Conservation (phyloP, 2,888 invertebrate genomes). For the Diarsia dahlii region DNA sequence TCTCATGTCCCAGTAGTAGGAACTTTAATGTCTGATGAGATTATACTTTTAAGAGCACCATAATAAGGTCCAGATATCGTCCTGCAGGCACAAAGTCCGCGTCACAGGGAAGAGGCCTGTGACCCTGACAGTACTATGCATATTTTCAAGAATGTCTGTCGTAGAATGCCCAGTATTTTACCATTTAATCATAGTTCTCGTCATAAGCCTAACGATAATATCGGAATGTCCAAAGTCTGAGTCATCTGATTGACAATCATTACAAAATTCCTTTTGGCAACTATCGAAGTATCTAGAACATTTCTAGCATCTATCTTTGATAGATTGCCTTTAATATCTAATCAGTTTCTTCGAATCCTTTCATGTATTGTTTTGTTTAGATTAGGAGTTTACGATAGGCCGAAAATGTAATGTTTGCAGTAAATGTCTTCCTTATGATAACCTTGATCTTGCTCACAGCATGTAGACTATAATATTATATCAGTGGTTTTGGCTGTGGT, state of each 20-base stretch:
- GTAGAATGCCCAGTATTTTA: constrained; percentile 2
- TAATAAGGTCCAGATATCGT: no score
- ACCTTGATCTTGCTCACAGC: constrained; percentile 22
- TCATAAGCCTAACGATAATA: constrained; percentile 32
- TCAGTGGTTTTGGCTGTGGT: neutral
- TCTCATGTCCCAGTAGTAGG: no score
- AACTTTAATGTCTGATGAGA: no score
- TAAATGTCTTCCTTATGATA: constrained; percentile 26
- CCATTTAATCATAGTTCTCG: constrained; percentile 8
- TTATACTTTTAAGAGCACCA: no score
- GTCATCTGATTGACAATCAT: constrained; percentile 25
- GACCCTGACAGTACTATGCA: no score
- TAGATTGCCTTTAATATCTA: constrained; percentile 37
- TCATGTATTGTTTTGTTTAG: constrained; percentile 15
- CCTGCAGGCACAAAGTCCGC: no score
- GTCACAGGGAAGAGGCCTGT: no score
- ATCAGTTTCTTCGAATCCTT: constrained; percentile 41
- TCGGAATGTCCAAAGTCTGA: constrained; percentile 7
- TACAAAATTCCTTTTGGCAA: constrained; percentile 12
- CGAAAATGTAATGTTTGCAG: neutral
- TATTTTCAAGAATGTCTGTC: no score
- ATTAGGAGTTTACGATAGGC: constrained; percentile 36
- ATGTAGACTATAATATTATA: neutral
- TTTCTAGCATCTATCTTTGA: constrained; percentile 29
- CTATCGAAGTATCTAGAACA: constrained; percentile 17